These are phyloP conservation scores for Eremophila alpestris DNA, from an alignment of 2,797 vertebrate genomes.

Conservation along the genomic window DNA sequence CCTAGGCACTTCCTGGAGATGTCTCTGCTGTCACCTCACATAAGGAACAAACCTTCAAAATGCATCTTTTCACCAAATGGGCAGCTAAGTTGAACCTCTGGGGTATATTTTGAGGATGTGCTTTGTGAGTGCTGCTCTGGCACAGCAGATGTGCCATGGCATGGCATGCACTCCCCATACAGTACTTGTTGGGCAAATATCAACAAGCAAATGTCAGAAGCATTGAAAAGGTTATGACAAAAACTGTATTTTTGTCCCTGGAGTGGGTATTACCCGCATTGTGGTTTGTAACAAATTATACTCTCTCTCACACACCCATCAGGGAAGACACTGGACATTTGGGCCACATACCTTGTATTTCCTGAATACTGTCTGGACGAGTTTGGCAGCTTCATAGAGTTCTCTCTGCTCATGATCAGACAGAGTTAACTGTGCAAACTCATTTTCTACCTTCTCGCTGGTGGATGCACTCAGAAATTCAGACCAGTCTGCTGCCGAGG, in stretches of 20 bases:
- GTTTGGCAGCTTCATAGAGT: slow-evolving; percentile 96
- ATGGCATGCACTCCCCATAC: background rate
- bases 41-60: background rate
- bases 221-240: background rate
- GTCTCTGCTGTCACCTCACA: background rate
- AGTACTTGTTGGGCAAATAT: background rate
- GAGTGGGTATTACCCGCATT: background rate
- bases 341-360: slow-evolving; percentile 92
- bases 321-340: background rate
- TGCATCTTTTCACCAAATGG: background rate
- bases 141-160: background rate
- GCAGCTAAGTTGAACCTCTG: background rate
- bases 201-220: background rate
- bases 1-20: background rate
- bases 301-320: background rate
- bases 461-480: slow-evolving; percentile 97
- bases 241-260: background rate
- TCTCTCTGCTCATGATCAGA: slow-evolving; percentile 98
- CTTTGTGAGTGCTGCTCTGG: background rate
- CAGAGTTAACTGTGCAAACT: slow-evolving; percentile 96
- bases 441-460: slow-evolving; percentile 94
- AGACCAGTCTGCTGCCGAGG: slow-evolving; percentile 94
- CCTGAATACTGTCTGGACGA: slow-evolving; percentile 98
- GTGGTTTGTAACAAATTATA: background rate
- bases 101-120: background rate